Conservation (phyloP, 2,113 vertebrate genomes). For the Ahaetulla prasina region DNA sequence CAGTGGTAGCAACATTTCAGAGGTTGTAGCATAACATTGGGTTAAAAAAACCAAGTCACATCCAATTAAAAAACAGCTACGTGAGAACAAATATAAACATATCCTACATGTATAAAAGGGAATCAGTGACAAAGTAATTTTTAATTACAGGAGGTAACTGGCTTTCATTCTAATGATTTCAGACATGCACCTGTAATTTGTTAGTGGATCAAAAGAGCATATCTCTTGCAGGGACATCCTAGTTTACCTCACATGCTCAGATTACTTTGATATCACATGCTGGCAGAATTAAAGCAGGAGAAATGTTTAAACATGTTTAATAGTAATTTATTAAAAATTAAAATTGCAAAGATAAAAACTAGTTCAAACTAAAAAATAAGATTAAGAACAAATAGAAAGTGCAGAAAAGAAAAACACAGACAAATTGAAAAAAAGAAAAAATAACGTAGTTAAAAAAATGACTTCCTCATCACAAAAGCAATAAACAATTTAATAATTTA, state of each 20-base stretch:
- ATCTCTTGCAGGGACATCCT: too few relatives aligned
- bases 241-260: too few relatives aligned
- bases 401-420: not conserved
- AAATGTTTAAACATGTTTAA: not conserved
- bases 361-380: not conserved
- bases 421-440: not conserved
- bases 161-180: not conserved
- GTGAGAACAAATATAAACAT: not conserved
- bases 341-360: not conserved
- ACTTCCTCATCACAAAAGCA: too few relatives aligned
- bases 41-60: not conserved
- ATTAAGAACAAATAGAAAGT: not conserved
- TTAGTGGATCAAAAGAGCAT: not conserved
- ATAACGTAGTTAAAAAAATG: too few relatives aligned
- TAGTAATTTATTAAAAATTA: not conserved
- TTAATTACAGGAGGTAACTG: not conserved
- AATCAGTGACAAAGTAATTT: not conserved
- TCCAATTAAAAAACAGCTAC: not conserved
- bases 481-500: not conserved
- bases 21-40: not conserved
- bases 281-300: not conserved
- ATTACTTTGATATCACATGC: too few relatives aligned
- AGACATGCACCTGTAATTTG: not conserved
- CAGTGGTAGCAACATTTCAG: not conserved
- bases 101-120: not conserved